Evolutionary conservation across 2,888 invertebrate genomes (phyloP), one percentile per base, ranked within the genome.

Genomic region (Ophioninae sp.): DNA sequence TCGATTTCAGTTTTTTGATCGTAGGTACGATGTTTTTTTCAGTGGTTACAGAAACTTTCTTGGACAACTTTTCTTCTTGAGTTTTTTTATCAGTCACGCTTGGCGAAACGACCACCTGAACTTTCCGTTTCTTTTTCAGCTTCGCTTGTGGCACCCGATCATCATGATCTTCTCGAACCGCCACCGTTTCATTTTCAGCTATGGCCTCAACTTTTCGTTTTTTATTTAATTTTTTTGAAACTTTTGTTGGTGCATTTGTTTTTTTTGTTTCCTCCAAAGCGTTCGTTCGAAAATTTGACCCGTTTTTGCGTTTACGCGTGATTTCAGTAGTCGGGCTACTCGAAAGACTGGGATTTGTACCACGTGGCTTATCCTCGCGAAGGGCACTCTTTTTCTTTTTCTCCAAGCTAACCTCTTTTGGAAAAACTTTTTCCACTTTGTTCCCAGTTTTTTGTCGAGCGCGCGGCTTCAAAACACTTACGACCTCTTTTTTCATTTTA

Each of bases 401-500:
- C 37, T 59, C 57, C 0, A 57, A 1, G 59, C 64, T 74, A 7
- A 17, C 44, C n/a, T 50, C 68, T 56, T 65, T 67, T 23, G 64
- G 41, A 0, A 30, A 8, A 8, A 21, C 57, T 50, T 80, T 78
- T 2, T 30, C 61, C 13, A 76, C 67, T 65, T 73, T 68, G n/a
- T 57, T 68, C 3, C 23, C 39, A 0, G n/a, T 21, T 61, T 67
- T 61, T 8, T 75, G 70, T 37, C 21, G 59, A 23, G 64, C 73
- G 2, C 56, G 75, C 37, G 79, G 81, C 84, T 76, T 73, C 17
- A 79, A 37, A 37, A 85, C 80, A 65, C 80, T 82, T 3, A 78
- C 65, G 17, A 69, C 64, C 41, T 82, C 75, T 75, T 80, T 85
- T 68, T 82, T 82, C 82, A 85, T 85, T 80, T 10, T 83, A 21